phyloP scores from a whole-genome alignment of 2,797 vertebrate genomes.

The Dipus sagitta region DNA sequence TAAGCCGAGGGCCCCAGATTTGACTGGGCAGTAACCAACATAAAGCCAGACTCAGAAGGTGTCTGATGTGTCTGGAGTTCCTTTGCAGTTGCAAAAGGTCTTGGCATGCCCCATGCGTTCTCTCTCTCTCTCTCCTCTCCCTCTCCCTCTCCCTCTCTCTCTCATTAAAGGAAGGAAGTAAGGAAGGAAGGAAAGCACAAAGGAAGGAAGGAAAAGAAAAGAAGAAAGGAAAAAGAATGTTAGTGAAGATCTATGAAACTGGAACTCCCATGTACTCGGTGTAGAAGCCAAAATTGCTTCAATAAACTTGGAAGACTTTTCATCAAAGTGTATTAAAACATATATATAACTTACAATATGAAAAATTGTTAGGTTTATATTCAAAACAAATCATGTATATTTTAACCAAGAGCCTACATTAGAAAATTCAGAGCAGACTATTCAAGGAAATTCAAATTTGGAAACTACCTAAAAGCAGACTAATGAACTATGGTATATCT shows the following conservation, averaged over 20 bases:
- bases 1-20: too few species aligned
- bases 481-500: neutral
- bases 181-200: too few species aligned
- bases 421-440: slow-evolving; percentile 32
- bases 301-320: slow-evolving; percentile 18
- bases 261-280: neutral
- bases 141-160: too few species aligned
- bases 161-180: too few species aligned
- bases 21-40: too few species aligned
- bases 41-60: too few species aligned
- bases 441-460: slow-evolving; percentile 20
- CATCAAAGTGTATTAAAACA: neutral
- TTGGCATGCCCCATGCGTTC: too few species aligned
- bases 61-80: too few species aligned
- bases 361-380: neutral
- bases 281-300: slow-evolving; percentile 15
- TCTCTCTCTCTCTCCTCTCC: too few species aligned
- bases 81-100: too few species aligned
- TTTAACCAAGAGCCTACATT: slow-evolving; percentile 1
- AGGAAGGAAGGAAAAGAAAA: too few species aligned
- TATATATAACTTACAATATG: neutral
- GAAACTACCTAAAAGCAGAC: slow-evolving; percentile 17
- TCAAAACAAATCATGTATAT: neutral
- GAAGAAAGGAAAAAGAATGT: neutral
- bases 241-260: neutral